phyloP scores from a whole-genome alignment of 1,140 invertebrate genomes.

The Drosophila obscura region DNA sequence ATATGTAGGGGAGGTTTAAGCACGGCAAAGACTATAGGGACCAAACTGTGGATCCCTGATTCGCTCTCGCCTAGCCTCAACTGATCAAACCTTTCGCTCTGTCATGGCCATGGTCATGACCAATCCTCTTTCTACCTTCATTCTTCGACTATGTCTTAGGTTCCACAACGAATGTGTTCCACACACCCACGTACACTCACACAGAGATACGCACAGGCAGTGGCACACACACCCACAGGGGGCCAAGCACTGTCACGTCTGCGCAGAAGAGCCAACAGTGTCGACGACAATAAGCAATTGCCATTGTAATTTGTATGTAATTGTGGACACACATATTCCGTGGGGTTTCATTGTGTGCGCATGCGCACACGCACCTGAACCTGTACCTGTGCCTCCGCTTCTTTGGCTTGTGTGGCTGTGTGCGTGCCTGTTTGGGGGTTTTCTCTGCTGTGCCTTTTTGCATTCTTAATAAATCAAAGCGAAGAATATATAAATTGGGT shows the following conservation, averaged over 20 bases:
- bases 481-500: constrained; percentile 84
- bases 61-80: no score
- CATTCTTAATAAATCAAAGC: constrained; percentile 84
- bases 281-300: constrained; percentile 49
- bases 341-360: constrained; percentile 19
- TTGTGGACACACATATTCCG: constrained; percentile 47
- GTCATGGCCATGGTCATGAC: background rate
- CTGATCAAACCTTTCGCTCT: no score
- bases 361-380: constrained; percentile 60
- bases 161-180: constrained; percentile 40
- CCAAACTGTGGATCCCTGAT: no score
- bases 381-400: constrained; percentile 3
- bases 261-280: constrained; percentile 29
- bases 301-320: constrained; percentile 51
- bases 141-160: background rate
- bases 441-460: constrained; percentile 75
- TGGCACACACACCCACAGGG: constrained; percentile 15
- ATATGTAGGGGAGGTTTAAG: no score
- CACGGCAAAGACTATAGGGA: no score
- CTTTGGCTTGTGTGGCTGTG: constrained; percentile 22
- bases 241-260: constrained; percentile 61
- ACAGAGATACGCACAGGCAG: constrained; percentile 12
- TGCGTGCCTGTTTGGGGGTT: constrained; percentile 41
- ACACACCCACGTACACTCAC: constrained; percentile 17
- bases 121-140: background rate